phyloP scores from a whole-genome alignment of 2,797 vertebrate species.

The Morus bassanus region DNA sequence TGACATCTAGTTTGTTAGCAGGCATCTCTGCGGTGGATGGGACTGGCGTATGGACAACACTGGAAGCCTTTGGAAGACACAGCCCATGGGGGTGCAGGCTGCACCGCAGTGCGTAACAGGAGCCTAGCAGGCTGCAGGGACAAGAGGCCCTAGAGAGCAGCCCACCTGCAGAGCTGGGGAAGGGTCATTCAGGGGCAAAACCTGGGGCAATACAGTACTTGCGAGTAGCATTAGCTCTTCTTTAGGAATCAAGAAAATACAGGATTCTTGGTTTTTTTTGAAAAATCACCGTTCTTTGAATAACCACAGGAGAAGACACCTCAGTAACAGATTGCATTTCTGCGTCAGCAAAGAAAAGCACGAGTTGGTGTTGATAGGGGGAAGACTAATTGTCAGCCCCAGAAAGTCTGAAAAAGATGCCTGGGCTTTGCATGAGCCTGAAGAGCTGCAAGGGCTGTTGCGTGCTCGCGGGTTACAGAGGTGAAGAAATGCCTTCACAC shows the following conservation, averaged over 20 bases:
- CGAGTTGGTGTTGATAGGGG: background rate
- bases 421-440: background rate
- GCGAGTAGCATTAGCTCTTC: background rate
- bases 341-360: background rate
- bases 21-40: background rate
- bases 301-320: background rate
- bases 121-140: background rate
- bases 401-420: background rate
- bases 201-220: accelerated
- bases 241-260: background rate
- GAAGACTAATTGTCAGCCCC: background rate
- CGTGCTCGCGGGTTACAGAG: background rate
- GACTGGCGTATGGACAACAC: background rate
- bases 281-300: background rate
- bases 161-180: background rate
- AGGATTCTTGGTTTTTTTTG: background rate
- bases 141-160: background rate
- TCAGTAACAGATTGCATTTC: background rate
- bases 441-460: background rate
- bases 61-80: background rate
- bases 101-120: accelerated
- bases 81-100: too few relatives aligned
- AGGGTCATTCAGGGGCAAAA: background rate
- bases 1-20: background rate
- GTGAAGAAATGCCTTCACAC: background rate